Percentiles rank a stretch among this genome's conserved stretches.
Conservation (phyloP, 2,113 vertebrate species). For the Seriola rivoliana region DNA sequence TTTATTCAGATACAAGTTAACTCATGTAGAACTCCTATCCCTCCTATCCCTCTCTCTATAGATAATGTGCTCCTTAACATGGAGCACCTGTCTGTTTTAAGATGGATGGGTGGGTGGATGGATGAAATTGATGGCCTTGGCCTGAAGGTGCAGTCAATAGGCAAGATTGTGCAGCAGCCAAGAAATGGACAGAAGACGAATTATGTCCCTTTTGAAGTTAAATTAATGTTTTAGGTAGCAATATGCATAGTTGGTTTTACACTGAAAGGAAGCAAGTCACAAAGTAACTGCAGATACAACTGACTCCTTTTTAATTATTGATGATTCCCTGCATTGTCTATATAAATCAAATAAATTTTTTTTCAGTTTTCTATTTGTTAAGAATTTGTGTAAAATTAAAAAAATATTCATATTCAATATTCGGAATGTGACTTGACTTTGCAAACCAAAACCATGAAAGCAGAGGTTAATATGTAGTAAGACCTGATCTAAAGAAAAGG, state of each 20-base stretch:
- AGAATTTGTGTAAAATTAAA: neutral
- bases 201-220: neutral
- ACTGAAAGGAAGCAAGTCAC: neutral
- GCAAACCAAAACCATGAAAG: slow-evolving; percentile 15
- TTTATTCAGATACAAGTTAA: neutral
- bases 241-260: slow-evolving; percentile 2
- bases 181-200: slow-evolving; percentile 23
- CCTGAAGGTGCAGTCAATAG: slow-evolving; percentile 25
- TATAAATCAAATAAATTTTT: neutral
- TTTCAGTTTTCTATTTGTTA: neutral
- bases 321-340: neutral
- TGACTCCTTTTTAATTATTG: neutral
- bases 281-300: neutral
- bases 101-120: neutral
- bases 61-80: neutral
- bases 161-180: slow-evolving; percentile 15
- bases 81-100: slow-evolving; percentile 12
- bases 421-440: neutral
- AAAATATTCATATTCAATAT: neutral
- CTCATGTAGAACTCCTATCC: neutral
- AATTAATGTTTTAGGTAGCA: neutral
- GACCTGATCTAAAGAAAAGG: slow-evolving; percentile 27
- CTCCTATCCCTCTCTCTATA: neutral
- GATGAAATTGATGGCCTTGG: slow-evolving; percentile 30
- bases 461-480: neutral